phyloP scores from a whole-genome alignment of 2,888 invertebrate species.

The Drosophila meridiana region DNA sequence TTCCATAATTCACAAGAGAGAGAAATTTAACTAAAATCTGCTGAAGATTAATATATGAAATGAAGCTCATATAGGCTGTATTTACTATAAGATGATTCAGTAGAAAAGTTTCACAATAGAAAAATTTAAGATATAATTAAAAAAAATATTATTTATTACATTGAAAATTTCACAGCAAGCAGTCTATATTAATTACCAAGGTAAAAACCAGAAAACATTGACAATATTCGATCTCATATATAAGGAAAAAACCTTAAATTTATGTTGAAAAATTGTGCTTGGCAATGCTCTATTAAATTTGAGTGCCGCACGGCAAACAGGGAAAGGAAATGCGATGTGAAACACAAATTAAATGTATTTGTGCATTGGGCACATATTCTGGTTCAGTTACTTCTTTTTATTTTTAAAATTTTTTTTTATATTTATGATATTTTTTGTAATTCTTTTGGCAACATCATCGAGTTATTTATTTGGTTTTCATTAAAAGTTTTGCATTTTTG shows the following conservation, averaged over 20 bases:
- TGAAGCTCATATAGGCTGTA: neutral
- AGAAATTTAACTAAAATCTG: neutral
- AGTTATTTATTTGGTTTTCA: constrained; percentile 62
- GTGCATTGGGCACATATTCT: constrained; percentile 10
- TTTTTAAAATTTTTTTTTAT: neutral
- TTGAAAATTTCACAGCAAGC: neutral
- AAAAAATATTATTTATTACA: neutral
- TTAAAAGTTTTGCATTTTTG: constrained; percentile 69
- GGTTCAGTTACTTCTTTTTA: neutral
- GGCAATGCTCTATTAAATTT: constrained; percentile 22
- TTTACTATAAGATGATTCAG: too few relatives aligned
- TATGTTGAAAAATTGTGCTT: neutral
- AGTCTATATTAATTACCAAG: neutral
- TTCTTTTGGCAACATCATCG: constrained; percentile 28
- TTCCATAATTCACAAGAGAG: neutral
- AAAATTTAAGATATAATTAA: too few relatives aligned
- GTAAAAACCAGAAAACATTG: neutral
- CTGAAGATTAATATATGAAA: neutral
- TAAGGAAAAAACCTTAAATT: constrained; percentile 1
- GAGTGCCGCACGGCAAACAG: neutral
- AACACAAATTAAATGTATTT: constrained; percentile 21
- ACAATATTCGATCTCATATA: neutral
- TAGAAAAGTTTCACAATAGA: too few relatives aligned
- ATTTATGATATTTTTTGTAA: neutral
- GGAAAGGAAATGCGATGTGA: constrained; percentile 8